phyloP scores from a whole-genome alignment of 2,888 invertebrate species.

The Megalurothrips usitatus region DNA sequence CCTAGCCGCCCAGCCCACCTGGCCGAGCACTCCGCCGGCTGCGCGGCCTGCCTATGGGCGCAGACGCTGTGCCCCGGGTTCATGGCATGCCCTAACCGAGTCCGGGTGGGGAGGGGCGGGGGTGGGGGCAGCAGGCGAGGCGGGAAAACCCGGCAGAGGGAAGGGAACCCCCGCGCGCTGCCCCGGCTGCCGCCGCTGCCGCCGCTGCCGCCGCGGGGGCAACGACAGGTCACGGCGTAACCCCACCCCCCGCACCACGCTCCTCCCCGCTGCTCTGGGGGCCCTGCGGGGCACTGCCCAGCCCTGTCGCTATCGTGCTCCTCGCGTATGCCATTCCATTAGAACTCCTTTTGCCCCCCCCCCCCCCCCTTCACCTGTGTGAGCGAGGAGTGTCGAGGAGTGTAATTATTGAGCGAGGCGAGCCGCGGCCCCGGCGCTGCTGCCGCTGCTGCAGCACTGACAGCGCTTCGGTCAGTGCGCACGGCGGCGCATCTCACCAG shows the following conservation, averaged over 20 bases:
- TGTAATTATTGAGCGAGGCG: not conserved
- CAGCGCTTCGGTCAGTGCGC: too few species aligned
- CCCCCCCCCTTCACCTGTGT: not conserved
- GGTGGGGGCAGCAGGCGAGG: not conserved
- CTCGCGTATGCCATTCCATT: too few species aligned
- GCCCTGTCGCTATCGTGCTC: too few species aligned
- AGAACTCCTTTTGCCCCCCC: not conserved
- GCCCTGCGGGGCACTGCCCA: not conserved
- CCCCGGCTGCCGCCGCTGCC: too few species aligned
- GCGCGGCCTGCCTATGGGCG: not conserved
- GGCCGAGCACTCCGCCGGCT: not conserved
- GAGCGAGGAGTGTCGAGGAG: not conserved
- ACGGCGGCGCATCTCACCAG: too few species aligned
- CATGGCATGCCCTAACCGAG: not conserved
- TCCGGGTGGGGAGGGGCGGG: not conserved
- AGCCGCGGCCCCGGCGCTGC: too few species aligned
- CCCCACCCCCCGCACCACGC: not conserved
- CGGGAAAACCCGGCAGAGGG: constrained; percentile 17
- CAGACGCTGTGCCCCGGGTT: not conserved
- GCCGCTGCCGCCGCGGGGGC: constrained; percentile 16
- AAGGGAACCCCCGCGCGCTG: not conserved
- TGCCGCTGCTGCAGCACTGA: too few species aligned
- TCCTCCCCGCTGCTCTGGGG: not conserved
- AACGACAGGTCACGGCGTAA: constrained; percentile 6
- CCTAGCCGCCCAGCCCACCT: too few species aligned